Conservation (phyloP, 2,113 vertebrate genomes). For the Nestor notabilis region DNA sequence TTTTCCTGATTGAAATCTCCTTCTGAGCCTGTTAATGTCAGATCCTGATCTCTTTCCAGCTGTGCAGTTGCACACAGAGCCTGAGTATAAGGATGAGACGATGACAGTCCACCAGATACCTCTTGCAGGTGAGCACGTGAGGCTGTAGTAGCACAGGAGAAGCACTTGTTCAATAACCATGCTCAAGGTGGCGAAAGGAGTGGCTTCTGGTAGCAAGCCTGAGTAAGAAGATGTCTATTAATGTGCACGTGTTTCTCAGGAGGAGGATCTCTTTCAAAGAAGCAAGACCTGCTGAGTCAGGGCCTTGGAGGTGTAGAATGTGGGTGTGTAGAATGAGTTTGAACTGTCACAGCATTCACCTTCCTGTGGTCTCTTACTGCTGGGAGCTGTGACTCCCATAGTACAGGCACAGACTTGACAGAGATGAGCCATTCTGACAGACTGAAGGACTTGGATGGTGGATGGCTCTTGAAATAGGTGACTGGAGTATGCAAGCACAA, state of each 20-base stretch:
- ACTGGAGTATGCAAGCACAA: not conserved
- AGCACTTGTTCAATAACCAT: not conserved
- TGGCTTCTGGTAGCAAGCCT: not conserved
- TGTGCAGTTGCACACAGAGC: conserved; percentile 74
- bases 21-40: not conserved
- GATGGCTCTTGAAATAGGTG: not conserved
- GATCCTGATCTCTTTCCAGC: conserved; percentile 37
- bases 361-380: not conserved
- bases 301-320: not conserved
- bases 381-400: not conserved
- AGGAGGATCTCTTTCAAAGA: not conserved
- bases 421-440: not conserved
- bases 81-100: conserved; percentile 80
- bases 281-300: not conserved
- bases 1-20: not conserved
- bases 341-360: not conserved
- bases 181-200: not conserved
- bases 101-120: conserved; percentile 87
- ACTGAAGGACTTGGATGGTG: not conserved
- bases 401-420: not conserved
- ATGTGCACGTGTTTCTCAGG: not conserved
- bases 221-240: not conserved
- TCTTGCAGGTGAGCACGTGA: conserved; percentile 81
- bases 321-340: not conserved
- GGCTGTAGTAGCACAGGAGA: not conserved